Conservation (phyloP, 2,888 invertebrate species). For the Uloborus plumipes region DNA sequence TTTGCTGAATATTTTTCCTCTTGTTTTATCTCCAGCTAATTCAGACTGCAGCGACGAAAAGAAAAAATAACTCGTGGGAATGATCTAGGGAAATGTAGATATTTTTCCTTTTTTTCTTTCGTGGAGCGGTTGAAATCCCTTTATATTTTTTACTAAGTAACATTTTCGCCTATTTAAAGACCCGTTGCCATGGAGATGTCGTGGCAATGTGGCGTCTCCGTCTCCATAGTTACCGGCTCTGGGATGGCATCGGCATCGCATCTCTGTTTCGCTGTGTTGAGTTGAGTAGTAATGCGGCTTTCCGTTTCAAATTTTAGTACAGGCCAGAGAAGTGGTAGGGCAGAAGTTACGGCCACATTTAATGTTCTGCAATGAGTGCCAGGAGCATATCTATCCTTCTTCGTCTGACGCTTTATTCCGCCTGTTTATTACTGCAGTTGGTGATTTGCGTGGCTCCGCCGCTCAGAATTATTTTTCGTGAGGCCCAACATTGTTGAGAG, state of each 20-base stretch:
- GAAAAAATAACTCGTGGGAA: too few species aligned
- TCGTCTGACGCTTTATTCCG: slow-evolving; percentile 28
- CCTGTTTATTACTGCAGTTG: slow-evolving; percentile 32
- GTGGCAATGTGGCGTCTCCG: slow-evolving; percentile 8
- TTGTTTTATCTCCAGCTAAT: too few species aligned
- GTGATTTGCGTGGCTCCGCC: slow-evolving; percentile 26
- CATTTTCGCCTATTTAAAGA: slow-evolving; percentile 1
- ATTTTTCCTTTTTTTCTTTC: too few species aligned
- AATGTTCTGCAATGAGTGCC: slow-evolving; percentile 36
- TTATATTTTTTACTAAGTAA: too few species aligned
- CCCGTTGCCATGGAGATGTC: slow-evolving; percentile 27
- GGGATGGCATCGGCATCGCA: slow-evolving; percentile 18
- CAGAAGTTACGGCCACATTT: slow-evolving; percentile 38
- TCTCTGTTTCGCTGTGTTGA: slow-evolving; percentile 7
- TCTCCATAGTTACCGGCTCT: slow-evolving; percentile 4
- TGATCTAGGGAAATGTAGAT: too few species aligned
- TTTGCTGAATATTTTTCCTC: too few species aligned
- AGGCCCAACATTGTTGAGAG: too few species aligned
- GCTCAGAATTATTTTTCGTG: slow-evolving; percentile 20
- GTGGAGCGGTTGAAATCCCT: too few species aligned
- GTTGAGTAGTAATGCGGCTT: slow-evolving; percentile 4
- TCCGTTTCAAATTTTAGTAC: slow-evolving; percentile 47
- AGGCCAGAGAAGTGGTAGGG: slow-evolving; percentile 11
- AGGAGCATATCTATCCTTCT: slow-evolving; percentile 11
- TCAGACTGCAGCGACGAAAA: too few species aligned